Evolutionary conservation across 2,888 invertebrate genomes (phyloP).

Genomic region (Brenthis hecate): DNA sequence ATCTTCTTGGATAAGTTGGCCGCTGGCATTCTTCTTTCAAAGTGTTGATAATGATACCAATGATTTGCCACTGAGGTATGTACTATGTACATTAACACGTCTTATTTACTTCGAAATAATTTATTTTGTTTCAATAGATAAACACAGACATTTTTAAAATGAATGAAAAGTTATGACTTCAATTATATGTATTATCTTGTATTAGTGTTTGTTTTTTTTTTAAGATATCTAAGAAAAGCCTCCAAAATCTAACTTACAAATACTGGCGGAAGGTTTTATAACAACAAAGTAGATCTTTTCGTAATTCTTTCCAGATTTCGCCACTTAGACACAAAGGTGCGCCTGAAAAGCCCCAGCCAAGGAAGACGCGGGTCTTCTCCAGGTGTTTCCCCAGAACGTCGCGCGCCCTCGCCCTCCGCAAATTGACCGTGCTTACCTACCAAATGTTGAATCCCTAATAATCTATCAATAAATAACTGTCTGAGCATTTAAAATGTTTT

Average conservation of each 20-base stretch:
- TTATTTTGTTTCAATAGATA: background rate
- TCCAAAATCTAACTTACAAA: too few relatives aligned
- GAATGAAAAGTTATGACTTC: background rate
- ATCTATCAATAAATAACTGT: conserved; percentile 51
- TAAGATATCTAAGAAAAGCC: too few relatives aligned
- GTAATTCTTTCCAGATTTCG: conserved; percentile 85
- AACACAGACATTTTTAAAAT: background rate
- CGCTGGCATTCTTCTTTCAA: conserved; percentile 93
- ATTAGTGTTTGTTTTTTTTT: too few relatives aligned
- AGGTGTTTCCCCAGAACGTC: conserved; percentile 86
- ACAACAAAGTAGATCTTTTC: too few relatives aligned
- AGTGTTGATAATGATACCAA: conserved; percentile 88
- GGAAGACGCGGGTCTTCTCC: conserved; percentile 86
- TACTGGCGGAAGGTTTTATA: too few relatives aligned
- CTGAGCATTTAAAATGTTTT: conserved; percentile 38
- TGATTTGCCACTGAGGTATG: conserved; percentile 90
- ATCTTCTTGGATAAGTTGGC: conserved; percentile 96
- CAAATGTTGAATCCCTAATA: conserved; percentile 23
- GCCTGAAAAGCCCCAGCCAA: conserved; percentile 86
- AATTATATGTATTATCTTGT: background rate
- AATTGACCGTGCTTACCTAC: conserved; percentile 47
- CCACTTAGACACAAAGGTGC: conserved; percentile 92
- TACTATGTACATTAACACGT: conserved; percentile 55
- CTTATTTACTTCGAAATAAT: background rate
- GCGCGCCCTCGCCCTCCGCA: conserved; percentile 61